These are phyloP conservation scores for Drosophila funebris DNA, from an alignment of 1,140 invertebrate genomes.

Conservation along the genomic window DNA sequence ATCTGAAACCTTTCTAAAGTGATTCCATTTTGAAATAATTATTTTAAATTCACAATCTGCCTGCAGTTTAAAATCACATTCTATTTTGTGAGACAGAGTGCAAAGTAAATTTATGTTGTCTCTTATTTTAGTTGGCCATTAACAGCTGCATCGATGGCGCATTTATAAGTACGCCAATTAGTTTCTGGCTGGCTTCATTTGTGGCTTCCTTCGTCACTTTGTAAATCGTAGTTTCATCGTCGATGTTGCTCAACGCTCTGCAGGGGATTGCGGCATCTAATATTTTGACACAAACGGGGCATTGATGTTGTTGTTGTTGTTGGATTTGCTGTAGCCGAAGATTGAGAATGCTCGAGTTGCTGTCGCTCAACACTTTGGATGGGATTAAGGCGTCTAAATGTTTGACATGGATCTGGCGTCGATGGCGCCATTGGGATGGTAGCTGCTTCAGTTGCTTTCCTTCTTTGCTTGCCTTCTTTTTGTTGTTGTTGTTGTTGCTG, in stretches of 20 bases:
- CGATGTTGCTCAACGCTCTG: constrained; percentile 28
- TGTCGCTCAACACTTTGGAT: constrained; percentile 15
- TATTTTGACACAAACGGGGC: background rate
- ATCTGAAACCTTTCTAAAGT: too few species aligned
- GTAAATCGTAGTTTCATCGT: background rate
- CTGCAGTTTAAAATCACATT: too few species aligned
- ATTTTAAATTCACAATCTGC: too few species aligned
- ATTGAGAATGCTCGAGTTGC: background rate
- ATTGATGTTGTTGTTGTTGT: background rate
- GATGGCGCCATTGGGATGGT: background rate
- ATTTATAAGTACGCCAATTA: background rate
- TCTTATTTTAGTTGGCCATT: background rate
- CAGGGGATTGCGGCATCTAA: constrained; percentile 20
- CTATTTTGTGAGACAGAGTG: too few species aligned
- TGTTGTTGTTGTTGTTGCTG: background rate
- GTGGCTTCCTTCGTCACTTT: background rate
- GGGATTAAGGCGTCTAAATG: constrained; percentile 9
- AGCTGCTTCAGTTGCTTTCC: background rate
- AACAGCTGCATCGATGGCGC: background rate
- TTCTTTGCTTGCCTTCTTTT: background rate
- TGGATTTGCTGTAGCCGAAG: background rate
- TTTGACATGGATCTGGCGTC: background rate
- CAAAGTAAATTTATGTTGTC: too few species aligned
- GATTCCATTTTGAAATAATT: too few species aligned
- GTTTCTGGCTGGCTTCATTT: background rate